These are phyloP conservation scores for Parnassius mnemosyne DNA, from an alignment of 2,888 invertebrate genomes.

Conservation along the genomic window DNA sequence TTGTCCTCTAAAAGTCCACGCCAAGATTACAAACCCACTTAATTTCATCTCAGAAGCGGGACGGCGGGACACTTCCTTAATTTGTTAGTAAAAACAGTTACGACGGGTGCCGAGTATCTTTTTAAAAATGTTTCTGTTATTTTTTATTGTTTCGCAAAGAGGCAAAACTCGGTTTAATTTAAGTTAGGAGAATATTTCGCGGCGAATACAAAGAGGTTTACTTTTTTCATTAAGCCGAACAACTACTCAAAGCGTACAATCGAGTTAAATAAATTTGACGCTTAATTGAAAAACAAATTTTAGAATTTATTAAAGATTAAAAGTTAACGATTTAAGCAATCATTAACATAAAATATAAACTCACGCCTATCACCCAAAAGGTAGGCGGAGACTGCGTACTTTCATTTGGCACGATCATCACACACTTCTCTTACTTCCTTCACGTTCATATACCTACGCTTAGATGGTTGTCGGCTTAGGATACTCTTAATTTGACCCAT, in stretches of 20 bases:
- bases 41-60: constrained; percentile 22
- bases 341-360: no score
- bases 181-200: constrained; percentile 26
- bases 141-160: constrained; percentile 28
- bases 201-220: constrained; percentile 19
- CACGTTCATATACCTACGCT: no score
- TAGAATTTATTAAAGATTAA: neutral
- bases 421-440: no score
- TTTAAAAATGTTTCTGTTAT: constrained; percentile 28
- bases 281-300: constrained; percentile 9
- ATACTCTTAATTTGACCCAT: no score
- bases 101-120: constrained; percentile 24
- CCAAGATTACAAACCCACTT: constrained; percentile 28
- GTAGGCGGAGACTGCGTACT: no score
- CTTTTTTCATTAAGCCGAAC: constrained; percentile 12
- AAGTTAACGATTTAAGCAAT: neutral
- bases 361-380: no score
- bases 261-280: constrained; percentile 5
- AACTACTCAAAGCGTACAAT: neutral
- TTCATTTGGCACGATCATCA: no score
- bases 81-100: constrained; percentile 31
- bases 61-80: constrained; percentile 26
- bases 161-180: constrained; percentile 26
- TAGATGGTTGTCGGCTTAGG: no score
- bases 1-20: constrained; percentile 20